Percentiles rank a stretch among this genome's conserved stretches.
Conservation (phyloP, 2,888 invertebrate genomes). For the Meta bourneti region DNA sequence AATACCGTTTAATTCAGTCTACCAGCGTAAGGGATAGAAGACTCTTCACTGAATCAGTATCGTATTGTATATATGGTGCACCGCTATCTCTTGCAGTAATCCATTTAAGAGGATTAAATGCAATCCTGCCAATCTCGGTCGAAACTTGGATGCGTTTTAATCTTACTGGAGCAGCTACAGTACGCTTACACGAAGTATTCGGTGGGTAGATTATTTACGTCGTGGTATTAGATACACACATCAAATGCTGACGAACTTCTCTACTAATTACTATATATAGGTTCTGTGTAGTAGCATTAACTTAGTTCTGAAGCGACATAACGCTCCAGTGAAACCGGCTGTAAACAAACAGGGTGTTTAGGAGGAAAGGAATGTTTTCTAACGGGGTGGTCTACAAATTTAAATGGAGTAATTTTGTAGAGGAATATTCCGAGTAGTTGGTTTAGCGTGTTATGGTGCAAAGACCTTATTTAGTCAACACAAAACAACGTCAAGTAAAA, state of each 20-base stretch:
- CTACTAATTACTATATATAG: neutral
- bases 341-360: too few relatives aligned
- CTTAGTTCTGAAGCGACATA: too few relatives aligned
- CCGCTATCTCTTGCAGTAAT: slow-evolving; percentile 9
- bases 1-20: neutral
- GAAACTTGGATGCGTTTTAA: slow-evolving; percentile 36
- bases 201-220: neutral
- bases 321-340: too few relatives aligned
- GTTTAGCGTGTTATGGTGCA: too few relatives aligned
- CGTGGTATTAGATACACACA: neutral
- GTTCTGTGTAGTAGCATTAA: neutral
- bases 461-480: too few relatives aligned
- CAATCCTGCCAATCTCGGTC: slow-evolving; percentile 36
- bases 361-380: too few relatives aligned
- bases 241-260: neutral
- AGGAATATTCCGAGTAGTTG: too few relatives aligned
- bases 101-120: slow-evolving; percentile 40
- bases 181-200: neutral
- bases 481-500: too few relatives aligned
- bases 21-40: neutral
- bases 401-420: too few relatives aligned
- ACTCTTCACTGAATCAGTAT: neutral
- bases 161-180: neutral
- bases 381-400: too few relatives aligned
- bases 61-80: neutral